Conservation (phyloP, 2,797 vertebrate species). For the Scolopax rusticola region DNA sequence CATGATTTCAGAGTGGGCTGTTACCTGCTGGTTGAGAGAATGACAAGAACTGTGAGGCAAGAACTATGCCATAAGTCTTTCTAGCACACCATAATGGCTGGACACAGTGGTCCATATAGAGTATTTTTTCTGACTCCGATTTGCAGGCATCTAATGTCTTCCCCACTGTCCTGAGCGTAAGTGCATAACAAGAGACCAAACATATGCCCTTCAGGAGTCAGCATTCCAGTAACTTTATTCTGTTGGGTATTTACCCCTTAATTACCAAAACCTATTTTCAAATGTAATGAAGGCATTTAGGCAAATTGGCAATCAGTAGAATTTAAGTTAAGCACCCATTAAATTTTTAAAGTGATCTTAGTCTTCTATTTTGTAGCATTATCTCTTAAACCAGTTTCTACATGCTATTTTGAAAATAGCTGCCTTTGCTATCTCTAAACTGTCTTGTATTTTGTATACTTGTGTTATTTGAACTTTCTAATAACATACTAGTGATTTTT, state of each 20-base stretch:
- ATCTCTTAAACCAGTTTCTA: not conserved
- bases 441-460: not conserved
- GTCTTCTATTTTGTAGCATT: not conserved
- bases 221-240: not conserved
- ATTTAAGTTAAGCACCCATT: not conserved
- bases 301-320: not conserved
- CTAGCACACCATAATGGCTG: not conserved
- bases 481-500: not conserved
- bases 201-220: not conserved
- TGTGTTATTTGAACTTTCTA: not conserved
- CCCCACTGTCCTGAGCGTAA: not conserved
- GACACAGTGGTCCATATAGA: fast-evolving
- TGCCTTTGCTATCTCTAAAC: not conserved
- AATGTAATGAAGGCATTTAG: not conserved
- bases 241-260: not conserved
- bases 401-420: not conserved
- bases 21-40: not conserved
- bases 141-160: not conserved
- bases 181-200: not conserved
- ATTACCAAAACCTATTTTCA: not conserved
- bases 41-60: not conserved
- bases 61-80: not conserved
- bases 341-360: not conserved
- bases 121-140: not conserved
- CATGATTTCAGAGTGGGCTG: not conserved